phyloP scores from a whole-genome alignment of 2,888 invertebrate species.

The Erebia epiphron region DNA sequence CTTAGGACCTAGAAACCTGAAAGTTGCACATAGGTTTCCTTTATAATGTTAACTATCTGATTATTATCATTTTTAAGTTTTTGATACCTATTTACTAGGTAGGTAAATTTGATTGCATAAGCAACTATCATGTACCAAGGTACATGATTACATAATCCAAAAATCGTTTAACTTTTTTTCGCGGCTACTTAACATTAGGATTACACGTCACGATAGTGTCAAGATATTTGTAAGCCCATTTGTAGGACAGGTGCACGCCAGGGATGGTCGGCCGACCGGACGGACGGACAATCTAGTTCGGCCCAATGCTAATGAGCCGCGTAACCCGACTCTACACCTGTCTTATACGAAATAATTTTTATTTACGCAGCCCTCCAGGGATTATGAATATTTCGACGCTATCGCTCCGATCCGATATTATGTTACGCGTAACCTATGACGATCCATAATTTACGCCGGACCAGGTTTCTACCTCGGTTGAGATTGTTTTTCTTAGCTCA shows the following conservation, averaged over 20 bases:
- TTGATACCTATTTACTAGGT: too few relatives aligned
- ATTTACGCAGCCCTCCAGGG: constrained; percentile 74
- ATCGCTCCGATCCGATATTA: constrained; percentile 65
- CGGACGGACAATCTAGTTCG: constrained; percentile 65
- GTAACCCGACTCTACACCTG: constrained; percentile 79
- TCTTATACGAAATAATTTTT: constrained; percentile 76
- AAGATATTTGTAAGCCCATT: constrained; percentile 55
- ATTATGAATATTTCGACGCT: constrained; percentile 74
- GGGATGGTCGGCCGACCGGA: constrained; percentile 48
- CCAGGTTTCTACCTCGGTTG: constrained; percentile 36
- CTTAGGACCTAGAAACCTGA: too few relatives aligned
- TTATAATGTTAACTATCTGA: too few relatives aligned
- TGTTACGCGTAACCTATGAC: constrained; percentile 69
- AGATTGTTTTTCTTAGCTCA: constrained; percentile 26
- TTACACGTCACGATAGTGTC: constrained; percentile 69
- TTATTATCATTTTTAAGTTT: too few relatives aligned
- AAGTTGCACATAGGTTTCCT: too few relatives aligned
- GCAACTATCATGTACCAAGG: too few relatives aligned
- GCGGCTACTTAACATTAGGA: constrained; percentile 61
- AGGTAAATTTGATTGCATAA: too few relatives aligned
- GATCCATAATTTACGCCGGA: constrained; percentile 63
- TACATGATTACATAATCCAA: constrained; percentile 23
- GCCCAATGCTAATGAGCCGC: constrained; percentile 70
- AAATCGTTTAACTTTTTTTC: constrained; percentile 43
- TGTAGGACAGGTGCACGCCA: constrained; percentile 72